These are phyloP conservation scores for Arctopsyche grandis DNA, from an alignment of 1,140 invertebrate species.

Conservation along the genomic window DNA sequence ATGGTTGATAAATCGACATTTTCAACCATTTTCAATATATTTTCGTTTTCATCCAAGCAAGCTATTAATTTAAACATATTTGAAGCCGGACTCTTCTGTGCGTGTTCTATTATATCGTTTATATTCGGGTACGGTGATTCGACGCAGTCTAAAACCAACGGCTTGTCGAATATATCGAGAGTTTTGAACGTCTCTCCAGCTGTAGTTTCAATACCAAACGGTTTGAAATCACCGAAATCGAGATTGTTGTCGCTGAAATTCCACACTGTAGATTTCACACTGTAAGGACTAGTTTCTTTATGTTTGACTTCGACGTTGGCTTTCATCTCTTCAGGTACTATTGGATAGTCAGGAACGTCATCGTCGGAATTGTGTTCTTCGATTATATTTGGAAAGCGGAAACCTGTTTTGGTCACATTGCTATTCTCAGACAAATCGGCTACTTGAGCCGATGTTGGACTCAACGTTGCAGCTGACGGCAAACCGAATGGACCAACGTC, in stretches of 20 bases:
- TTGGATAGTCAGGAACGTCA: conserved; percentile 44
- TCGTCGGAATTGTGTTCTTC: conserved; percentile 58
- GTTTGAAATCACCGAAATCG: conserved; percentile 62
- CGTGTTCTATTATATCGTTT: conserved; percentile 59
- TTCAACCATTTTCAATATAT: conserved; percentile 54
- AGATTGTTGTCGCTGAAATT: conserved; percentile 62
- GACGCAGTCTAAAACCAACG: conserved; percentile 52
- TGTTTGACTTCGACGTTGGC: background rate
- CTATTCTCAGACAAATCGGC: conserved; percentile 55
- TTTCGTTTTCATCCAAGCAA: conserved; percentile 56
- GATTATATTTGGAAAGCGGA: conserved; percentile 61
- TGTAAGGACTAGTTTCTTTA: conserved; percentile 24
- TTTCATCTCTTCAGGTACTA: conserved; percentile 6
- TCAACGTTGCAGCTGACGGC: conserved; percentile 46
- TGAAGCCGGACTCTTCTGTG: conserved; percentile 60
- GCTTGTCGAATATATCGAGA: conserved; percentile 44
- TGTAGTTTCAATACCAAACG: conserved; percentile 61
- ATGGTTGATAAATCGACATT: conserved; percentile 67
- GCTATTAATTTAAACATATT: conserved; percentile 61
- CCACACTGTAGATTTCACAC: conserved; percentile 55
- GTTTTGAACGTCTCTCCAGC: conserved; percentile 32
- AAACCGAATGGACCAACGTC: conserved; percentile 45
- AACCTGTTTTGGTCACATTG: conserved; percentile 60
- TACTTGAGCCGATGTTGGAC: conserved; percentile 38
- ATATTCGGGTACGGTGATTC: conserved; percentile 61